Evolutionary conservation across 2,888 invertebrate genomes (phyloP), one percentile per base, ranked within the genome.

Genomic region (Bombylius discolor): DNA sequence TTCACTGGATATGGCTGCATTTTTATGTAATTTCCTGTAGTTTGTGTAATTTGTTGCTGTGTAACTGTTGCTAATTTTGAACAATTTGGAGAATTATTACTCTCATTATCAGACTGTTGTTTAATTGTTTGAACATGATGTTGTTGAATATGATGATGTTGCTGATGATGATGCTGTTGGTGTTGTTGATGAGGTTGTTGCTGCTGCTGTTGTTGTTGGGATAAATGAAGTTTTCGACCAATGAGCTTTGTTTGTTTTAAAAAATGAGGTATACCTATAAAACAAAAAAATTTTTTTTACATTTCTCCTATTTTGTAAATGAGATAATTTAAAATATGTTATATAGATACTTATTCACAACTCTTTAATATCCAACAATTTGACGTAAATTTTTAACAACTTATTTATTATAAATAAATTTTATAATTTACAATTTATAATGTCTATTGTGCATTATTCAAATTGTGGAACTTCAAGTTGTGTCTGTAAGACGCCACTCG

Each of bases 1-100:
- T 72, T 64, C 45, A 72, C 59, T 14, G 73, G 72, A 56, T 70
- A 70, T 50, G 66, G 66, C 5, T 70, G 63, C 68, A 74, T 69
- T 60, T 72, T 72, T 12, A 72, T 68, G 49, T 70, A 71, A 63
- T 72, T 71, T 60, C 69, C 69, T 31, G 64, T 59, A 59, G 64
- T 65, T 57, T 69, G 69, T 49, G 64, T 52, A 34, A 64, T 62
- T 9, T 66, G 65, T 5, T 64, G 65, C 23, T 64, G 64, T 56
- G 62, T 55, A 31, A 57, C 53, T 45, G 62, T 53, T 23, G 23
- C 23, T 23, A 23, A 23, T 39, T 55, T 55, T 12, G 45, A 36
- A 47, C 47, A 51, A 11, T 11, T 42, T 11, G 39, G 11, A 11
- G n/a, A 45, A 45, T 45, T 45, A 36, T 50, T 45, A 9, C 32